Conservation (phyloP, 2,888 invertebrate genomes). For the Ferrisia virgata region DNA sequence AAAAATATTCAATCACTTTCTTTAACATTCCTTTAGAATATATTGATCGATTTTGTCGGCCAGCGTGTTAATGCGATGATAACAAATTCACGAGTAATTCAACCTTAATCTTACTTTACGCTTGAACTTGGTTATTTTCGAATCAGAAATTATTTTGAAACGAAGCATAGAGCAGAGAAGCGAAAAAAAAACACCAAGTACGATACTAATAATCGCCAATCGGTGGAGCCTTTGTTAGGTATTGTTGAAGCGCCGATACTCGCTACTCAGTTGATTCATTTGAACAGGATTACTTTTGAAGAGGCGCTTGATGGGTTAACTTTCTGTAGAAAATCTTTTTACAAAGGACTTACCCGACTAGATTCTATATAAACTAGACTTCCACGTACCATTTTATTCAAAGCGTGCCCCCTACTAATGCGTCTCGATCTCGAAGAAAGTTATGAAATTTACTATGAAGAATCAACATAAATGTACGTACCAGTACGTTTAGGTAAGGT, state of each 20-base stretch:
- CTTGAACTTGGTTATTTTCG: too few species aligned
- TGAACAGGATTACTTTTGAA: constrained; percentile 12
- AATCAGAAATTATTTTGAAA: too few species aligned
- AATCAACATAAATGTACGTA: neutral
- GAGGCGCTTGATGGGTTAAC: constrained; percentile 36
- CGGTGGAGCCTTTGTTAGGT: neutral
- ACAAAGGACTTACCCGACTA: neutral
- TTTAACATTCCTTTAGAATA: neutral
- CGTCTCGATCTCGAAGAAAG: constrained; percentile 23
- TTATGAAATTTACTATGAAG: constrained; percentile 29
- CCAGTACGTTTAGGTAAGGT: too few species aligned
- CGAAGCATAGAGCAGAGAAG: too few species aligned
- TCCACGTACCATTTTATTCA: neutral
- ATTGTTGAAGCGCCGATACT: neutral
- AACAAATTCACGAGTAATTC: too few species aligned
- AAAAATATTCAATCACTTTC: neutral
- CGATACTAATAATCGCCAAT: neutral
- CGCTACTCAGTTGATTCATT: neutral
- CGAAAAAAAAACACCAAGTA: too few species aligned
- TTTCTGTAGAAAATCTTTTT: constrained; percentile 13
- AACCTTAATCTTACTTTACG: too few species aligned
- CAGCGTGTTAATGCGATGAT: too few species aligned
- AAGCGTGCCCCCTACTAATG: neutral
- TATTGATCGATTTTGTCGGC: too few species aligned
- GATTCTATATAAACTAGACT: neutral